Conservation (phyloP, 2,113 vertebrate species). For the human (Homo sapiens) region DNA sequence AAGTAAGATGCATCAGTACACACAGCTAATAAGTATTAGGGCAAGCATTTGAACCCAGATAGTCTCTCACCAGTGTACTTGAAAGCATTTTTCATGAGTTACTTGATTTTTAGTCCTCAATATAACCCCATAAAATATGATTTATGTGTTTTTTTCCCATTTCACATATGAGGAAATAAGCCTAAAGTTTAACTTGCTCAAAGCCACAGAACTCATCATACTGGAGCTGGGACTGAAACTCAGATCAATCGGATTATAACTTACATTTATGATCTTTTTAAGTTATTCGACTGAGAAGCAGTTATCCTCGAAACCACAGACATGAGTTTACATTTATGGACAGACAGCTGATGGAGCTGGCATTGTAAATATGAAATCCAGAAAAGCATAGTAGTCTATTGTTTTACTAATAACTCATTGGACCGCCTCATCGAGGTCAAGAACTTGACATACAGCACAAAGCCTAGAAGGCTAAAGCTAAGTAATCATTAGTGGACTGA, state of each 20-base stretch:
- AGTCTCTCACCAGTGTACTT: background rate
- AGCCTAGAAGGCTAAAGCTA: background rate
- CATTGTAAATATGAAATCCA: background rate
- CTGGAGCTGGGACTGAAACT: background rate
- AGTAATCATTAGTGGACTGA: background rate
- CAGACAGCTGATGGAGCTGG: background rate
- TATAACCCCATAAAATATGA: background rate
- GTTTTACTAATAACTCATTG: background rate
- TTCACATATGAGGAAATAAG: slow-evolving; percentile 19
- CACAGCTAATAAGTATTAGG: background rate
- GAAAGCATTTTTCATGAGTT: background rate
- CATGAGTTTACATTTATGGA: background rate
- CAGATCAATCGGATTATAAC: background rate
- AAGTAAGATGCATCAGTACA: background rate
- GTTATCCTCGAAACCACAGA: background rate
- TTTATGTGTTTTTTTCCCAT: background rate
- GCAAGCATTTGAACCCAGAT: background rate
- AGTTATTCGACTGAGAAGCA: background rate
- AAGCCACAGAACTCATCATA: background rate
- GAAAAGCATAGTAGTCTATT: background rate
- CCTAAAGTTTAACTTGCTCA: background rate
- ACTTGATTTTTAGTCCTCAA: background rate
- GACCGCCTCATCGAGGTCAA: background rate
- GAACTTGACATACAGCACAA: background rate
- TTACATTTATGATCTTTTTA: background rate